phyloP scores from a whole-genome alignment of 2,888 invertebrate species.

The Ryuthela nishihirai region DNA sequence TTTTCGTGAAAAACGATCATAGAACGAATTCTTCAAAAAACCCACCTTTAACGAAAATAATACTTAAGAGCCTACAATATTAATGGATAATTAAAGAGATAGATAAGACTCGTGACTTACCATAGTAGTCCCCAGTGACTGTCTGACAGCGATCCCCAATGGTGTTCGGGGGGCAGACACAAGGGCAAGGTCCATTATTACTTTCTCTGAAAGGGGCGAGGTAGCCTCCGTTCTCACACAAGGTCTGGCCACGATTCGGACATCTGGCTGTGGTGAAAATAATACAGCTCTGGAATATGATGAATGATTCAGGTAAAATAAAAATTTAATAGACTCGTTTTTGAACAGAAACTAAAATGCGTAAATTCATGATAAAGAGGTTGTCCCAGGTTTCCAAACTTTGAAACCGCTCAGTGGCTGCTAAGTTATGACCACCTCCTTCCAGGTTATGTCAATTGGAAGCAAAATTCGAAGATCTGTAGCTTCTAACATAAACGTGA shows the following conservation, averaged over 20 bases:
- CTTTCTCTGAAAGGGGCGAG: slow-evolving; percentile 17
- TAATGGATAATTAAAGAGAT: no score
- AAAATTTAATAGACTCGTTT: no score
- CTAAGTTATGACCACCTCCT: no score
- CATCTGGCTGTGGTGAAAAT: slow-evolving; percentile 24
- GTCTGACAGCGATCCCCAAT: slow-evolving; percentile 27
- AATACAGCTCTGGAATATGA: neutral
- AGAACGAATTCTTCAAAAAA: neutral
- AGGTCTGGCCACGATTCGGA: slow-evolving; percentile 17
- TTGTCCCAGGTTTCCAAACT: no score
- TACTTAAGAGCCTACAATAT: no score
- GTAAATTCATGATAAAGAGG: no score
- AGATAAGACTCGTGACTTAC: no score
- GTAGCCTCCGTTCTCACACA: slow-evolving; percentile 34
- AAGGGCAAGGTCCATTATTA: slow-evolving; percentile 26
- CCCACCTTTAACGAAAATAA: neutral
- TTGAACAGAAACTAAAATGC: no score
- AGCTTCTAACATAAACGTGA: no score
- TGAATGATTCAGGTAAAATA: neutral
- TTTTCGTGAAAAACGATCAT: neutral
- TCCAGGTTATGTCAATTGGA: no score
- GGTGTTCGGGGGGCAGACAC: slow-evolving; percentile 40
- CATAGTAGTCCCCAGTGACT: slow-evolving; percentile 23
- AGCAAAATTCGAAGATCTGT: no score
- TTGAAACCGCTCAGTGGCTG: no score